Conservation (phyloP, 37 sponge, comb jelly and placozoan genomes). For the Bolinopsis microptera region DNA sequence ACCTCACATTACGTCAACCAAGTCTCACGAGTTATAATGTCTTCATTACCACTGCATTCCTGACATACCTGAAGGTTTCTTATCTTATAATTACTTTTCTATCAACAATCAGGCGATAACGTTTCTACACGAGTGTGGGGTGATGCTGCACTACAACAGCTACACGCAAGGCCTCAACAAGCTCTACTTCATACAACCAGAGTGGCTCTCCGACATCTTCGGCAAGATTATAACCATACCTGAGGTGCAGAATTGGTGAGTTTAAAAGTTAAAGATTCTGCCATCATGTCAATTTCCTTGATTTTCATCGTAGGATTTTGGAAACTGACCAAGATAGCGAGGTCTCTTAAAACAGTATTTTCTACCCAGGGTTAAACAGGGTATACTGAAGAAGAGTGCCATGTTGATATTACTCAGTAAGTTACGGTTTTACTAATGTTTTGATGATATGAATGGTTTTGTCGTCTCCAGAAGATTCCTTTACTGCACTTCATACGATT, state of each 20-base stretch:
- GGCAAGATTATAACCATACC: conserved; percentile 75
- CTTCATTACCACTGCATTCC: not conserved
- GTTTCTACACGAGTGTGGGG: conserved; percentile 85
- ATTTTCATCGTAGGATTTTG: no score
- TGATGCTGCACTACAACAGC: conserved; percentile 79
- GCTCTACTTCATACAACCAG: conserved; percentile 82
- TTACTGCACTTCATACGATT: no score
- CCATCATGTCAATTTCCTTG: no score
- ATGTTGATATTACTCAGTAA: conserved; percentile 11
- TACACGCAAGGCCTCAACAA: conserved; percentile 73
- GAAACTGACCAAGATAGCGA: not conserved
- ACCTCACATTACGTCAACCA: not conserved
- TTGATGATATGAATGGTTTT: no score
- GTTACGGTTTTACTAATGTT: no score
- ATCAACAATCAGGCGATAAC: conserved; percentile 80
- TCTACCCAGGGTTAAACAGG: conserved; percentile 34
- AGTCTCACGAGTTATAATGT: not conserved
- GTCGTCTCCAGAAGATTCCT: no score
- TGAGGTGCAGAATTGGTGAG: conserved; percentile 68
- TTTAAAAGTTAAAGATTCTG: no score
- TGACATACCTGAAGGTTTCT: not conserved
- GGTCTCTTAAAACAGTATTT: not conserved
- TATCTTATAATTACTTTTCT: not conserved
- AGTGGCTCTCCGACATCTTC: conserved; percentile 85
- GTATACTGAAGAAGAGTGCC: conserved; percentile 18